Conservation (phyloP, 1,140 invertebrate species). For the Arion vulgaris region DNA sequence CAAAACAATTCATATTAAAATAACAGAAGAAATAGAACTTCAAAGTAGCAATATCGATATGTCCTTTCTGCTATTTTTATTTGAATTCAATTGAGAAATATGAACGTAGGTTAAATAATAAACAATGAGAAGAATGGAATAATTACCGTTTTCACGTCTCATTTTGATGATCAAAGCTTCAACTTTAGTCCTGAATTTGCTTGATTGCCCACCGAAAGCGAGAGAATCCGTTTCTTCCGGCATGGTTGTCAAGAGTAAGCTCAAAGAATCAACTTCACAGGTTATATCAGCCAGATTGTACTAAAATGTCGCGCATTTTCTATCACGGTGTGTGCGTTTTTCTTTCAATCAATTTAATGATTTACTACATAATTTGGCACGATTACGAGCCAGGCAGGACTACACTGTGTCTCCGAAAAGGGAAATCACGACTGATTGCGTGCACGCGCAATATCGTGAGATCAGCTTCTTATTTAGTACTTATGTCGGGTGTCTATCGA, state of each 20-base stretch:
- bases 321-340: neutral
- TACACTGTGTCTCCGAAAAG: neutral
- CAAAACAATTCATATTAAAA: no score
- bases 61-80: no score
- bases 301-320: neutral
- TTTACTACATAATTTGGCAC: neutral
- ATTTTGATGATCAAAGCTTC: slow-evolving; percentile 3
- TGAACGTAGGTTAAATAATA: no score
- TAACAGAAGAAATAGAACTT: no score
- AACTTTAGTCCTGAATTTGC: neutral
- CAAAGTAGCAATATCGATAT: no score
- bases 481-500: no score
- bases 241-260: neutral
- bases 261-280: neutral
- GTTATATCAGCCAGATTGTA: neutral
- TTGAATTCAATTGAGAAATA: no score
- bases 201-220: neutral
- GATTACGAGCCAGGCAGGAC: neutral
- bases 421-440: neutral
- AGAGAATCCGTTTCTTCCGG: neutral
- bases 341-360: neutral
- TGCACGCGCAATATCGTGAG: neutral
- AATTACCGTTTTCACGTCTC: neutral
- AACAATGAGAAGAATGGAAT: neutral
- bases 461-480: no score